phyloP scores from a whole-genome alignment of 37 sponge, comb jelly and placozoan species.

The Crambe crambe region DNA sequence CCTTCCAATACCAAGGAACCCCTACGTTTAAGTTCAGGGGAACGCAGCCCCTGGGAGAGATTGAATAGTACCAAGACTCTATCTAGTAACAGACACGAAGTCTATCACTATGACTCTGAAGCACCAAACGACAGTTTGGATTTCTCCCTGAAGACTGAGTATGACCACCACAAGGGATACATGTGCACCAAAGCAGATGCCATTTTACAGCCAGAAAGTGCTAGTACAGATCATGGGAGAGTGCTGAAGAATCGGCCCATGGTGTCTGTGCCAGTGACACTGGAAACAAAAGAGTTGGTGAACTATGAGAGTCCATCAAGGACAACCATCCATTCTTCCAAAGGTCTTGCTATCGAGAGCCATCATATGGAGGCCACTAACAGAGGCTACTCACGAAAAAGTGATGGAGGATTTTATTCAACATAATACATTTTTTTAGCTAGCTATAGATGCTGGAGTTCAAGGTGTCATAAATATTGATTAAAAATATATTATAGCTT shows the following conservation, averaged over 20 bases:
- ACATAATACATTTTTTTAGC: too few relatives aligned
- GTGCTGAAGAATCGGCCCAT: constrained; percentile 74
- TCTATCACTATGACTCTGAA: constrained; percentile 80
- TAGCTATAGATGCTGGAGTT: too few relatives aligned
- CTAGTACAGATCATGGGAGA: constrained; percentile 66
- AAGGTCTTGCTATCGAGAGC: constrained; percentile 90
- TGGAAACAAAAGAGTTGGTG: constrained; percentile 55
- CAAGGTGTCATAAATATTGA: too few relatives aligned
- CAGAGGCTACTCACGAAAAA: constrained; percentile 96
- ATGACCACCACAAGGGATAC: constrained; percentile 90
- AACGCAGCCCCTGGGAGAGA: constrained; percentile 70
- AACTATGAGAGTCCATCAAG: constrained; percentile 37
- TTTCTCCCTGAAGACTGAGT: constrained; percentile 88
- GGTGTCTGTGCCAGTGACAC: constrained; percentile 35
- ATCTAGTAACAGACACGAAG: constrained; percentile 72
- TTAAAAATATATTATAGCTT: too few relatives aligned
- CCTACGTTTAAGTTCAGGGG: neutral
- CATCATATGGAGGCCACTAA: constrained; percentile 95
- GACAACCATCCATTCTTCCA: constrained; percentile 56
- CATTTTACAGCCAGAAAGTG: constrained; percentile 84
- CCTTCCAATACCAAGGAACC: neutral
- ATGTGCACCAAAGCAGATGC: constrained; percentile 82
- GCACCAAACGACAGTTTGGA: constrained; percentile 92
- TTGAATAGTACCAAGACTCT: constrained; percentile 79
- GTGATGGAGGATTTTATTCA: constrained; percentile 97